Evolutionary conservation across 2,888 invertebrate species (phyloP).

Genomic region (Bellardia bayeri): DNA sequence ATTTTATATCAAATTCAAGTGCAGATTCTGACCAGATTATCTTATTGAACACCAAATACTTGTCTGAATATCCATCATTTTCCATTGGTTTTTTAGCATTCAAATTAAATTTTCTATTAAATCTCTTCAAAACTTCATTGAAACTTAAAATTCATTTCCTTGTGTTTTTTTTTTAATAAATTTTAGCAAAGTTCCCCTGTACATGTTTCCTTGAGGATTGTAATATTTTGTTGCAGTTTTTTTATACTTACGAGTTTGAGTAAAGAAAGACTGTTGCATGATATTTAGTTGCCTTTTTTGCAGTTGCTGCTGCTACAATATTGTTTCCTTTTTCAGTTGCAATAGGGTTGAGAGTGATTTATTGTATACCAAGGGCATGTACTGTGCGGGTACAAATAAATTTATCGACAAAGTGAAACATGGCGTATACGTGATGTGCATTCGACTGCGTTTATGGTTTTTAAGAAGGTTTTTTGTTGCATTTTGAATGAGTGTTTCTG

Average conservation of each 20-base stretch:
- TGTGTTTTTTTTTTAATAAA: not conserved
- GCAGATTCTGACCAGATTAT: not conserved
- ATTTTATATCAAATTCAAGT: no score
- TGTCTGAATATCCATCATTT: not conserved
- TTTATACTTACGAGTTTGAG: not conserved
- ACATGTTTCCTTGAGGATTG: conserved; percentile 29
- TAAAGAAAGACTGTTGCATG: conserved; percentile 41
- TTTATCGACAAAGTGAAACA: conserved; percentile 33
- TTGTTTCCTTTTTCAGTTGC: conserved; percentile 15
- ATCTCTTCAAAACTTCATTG: not conserved
- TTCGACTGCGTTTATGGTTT: conserved; percentile 45
- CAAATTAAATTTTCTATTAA: not conserved
- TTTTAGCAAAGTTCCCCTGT: not conserved
- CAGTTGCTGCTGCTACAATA: conserved; percentile 20
- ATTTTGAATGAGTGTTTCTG: conserved; percentile 14
- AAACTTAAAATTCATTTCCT: not conserved
- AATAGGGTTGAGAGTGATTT: conserved; percentile 38
- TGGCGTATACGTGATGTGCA: conserved; percentile 71
- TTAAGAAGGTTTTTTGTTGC: not conserved
- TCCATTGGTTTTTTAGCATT: not conserved
- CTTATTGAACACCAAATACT: not conserved
- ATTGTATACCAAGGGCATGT: conserved; percentile 37
- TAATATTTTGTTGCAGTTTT: not conserved
- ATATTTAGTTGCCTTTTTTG: conserved; percentile 8
- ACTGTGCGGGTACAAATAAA: not conserved